Percentiles rank a stretch among this genome's conserved stretches.
These are phyloP conservation scores for Lamellibrachia columna DNA, from an alignment of 2,888 invertebrate genomes.

Conservation along the genomic window DNA sequence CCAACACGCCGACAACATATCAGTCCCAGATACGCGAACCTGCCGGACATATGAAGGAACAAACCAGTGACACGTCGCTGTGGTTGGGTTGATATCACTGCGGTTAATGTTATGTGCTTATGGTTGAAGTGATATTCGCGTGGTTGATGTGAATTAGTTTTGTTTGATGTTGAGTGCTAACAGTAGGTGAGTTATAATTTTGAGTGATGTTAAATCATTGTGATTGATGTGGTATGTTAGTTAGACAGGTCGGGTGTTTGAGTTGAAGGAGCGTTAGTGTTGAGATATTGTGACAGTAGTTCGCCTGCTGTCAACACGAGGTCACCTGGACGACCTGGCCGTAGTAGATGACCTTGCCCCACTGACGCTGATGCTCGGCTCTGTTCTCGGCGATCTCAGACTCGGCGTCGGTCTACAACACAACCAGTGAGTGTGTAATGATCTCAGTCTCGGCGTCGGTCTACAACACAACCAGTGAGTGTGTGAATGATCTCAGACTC, in stretches of 20 bases:
- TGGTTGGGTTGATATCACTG: background rate
- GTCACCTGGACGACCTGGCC: background rate
- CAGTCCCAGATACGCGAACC: too few relatives aligned
- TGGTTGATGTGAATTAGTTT: too few relatives aligned
- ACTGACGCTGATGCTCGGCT: background rate
- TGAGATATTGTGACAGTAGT: too few relatives aligned
- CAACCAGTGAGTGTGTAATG: background rate
- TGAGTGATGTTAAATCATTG: background rate
- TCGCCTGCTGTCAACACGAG: too few relatives aligned
- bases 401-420: constrained; percentile 14
- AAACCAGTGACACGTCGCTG: too few relatives aligned
- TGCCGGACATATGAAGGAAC: too few relatives aligned
- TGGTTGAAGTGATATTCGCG: background rate
- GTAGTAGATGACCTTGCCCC: constrained; percentile 7
- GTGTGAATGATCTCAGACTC: too few relatives aligned
- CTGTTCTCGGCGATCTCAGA: background rate
- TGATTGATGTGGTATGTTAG: background rate
- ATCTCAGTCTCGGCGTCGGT: too few relatives aligned
- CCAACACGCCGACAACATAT: too few relatives aligned
- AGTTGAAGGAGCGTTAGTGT: too few relatives aligned
- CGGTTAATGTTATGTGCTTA: background rate
- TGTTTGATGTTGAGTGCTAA: too few relatives aligned
- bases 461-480: too few relatives aligned
- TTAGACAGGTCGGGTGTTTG: background rate
- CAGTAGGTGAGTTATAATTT: background rate